Evolutionary conservation across 2,888 invertebrate species (phyloP).

Genomic region (Eudasyphora cyanicolor): DNA sequence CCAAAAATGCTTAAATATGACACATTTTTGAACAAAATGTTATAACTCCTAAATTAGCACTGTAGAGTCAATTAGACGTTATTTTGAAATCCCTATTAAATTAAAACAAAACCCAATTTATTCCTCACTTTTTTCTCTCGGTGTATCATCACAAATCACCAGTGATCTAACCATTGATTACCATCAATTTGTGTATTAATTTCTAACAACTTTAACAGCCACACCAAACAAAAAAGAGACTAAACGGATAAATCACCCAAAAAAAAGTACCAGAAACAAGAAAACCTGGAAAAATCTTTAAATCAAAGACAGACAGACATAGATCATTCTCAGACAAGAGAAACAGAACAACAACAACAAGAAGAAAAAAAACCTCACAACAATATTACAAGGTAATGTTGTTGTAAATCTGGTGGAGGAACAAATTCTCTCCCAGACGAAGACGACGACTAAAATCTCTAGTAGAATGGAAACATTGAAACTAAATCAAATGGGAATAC

Average conservation of each 20-base stretch:
- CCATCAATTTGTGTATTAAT: constrained; percentile 57
- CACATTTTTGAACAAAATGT: no score
- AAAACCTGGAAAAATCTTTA: constrained; percentile 6
- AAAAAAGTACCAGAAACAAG: constrained; percentile 3
- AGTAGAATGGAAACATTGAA: constrained; percentile 26
- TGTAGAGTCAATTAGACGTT: no score
- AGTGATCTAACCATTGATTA: constrained; percentile 61
- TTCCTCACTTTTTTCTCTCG: constrained; percentile 33
- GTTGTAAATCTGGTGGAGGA: background rate
- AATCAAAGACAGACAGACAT: constrained; percentile 15
- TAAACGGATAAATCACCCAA: constrained; percentile 53
- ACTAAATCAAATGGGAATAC: constrained; percentile 19
- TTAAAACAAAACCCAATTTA: no score
- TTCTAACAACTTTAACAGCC: constrained; percentile 36
- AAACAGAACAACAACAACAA: constrained; percentile 20
- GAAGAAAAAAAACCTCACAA: background rate
- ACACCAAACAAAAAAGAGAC: constrained; percentile 38
- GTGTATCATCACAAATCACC: constrained; percentile 37
- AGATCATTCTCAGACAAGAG: constrained; percentile 32
- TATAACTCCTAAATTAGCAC: no score
- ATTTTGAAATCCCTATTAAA: no score
- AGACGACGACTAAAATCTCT: constrained; percentile 30
- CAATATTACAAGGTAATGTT: background rate
- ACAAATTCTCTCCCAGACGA: background rate
- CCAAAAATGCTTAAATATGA: no score